Evolutionary conservation across 1,140 invertebrate species (phyloP), one percentile per base, ranked within the genome.

Genomic region (Drosophila paulistorum): DNA sequence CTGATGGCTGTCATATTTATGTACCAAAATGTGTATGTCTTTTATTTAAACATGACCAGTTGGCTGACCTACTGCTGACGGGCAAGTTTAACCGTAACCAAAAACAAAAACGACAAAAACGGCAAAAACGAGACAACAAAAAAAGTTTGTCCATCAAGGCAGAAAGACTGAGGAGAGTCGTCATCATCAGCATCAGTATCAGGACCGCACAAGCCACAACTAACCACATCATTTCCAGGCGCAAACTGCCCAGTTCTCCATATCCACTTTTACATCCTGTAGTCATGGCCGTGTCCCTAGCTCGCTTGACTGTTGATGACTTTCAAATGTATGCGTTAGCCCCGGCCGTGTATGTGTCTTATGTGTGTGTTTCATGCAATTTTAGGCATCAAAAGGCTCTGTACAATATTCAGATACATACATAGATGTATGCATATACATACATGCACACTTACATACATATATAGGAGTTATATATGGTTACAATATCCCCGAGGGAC

Each of bases 151-250:
- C 71, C 30, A 54, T 57, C 71, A 62, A 59, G 7, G 7, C 71
- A 58, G 71, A 37, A 37, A 37, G 7, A 11, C 35, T 11, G 35
- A 37, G 35, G 35, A 37, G 35, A 37, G 65, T 76, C 72, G 48
- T 68, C 69, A 75, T 64, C 55, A 54, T n/a, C 26, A 45, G 42
- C 23, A 63, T 33, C 74, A 74, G 59, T 48, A 60, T 41, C 61
- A 64, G 57, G 51, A 78, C 65, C 81, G 68, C 78, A 65, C 41
- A 68, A 65, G 67, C 75, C 75, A 39, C 78, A 78, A 72, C 78
- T 75, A 85, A 85, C 74, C 81, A 81, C 79, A 86, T 85, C 68
- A 86, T 79, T 79, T 81, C 78, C 81, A 85, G 81, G 57, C 78
- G 71, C 77, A 81, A 85, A 85, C 81, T 85, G 74, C 62, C 65